These are phyloP conservation scores for Polydrusus pterygomalis DNA, from an alignment of 2,888 invertebrate genomes.

Conservation along the genomic window DNA sequence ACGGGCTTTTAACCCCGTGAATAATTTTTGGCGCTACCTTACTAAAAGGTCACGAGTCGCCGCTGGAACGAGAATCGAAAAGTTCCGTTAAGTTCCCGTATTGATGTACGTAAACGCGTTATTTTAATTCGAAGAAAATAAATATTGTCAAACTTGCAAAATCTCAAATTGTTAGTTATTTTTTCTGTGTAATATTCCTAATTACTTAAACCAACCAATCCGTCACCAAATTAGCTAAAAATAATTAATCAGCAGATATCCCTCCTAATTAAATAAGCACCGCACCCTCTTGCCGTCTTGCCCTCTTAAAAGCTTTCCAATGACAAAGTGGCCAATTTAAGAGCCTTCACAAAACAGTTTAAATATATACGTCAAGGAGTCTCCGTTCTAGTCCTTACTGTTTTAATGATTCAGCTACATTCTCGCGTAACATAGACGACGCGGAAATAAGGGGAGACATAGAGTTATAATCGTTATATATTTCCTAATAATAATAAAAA, in stretches of 20 bases:
- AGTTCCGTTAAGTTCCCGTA: too few species aligned
- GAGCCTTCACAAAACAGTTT: constrained; percentile 8
- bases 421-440: background rate
- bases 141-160: too few species aligned
- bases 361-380: constrained; percentile 2
- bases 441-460: background rate
- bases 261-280: constrained; percentile 11
- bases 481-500: too few species aligned
- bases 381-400: background rate
- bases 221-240: constrained; percentile 15
- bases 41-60: too few species aligned
- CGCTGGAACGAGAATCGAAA: too few species aligned
- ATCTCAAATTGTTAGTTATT: too few species aligned
- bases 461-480: background rate
- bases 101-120: too few species aligned
- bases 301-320: constrained; percentile 21
- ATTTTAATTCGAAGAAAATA: too few species aligned
- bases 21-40: too few species aligned
- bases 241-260: constrained; percentile 14
- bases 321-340: constrained; percentile 20
- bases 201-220: background rate
- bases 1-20: too few species aligned
- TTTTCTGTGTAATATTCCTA: background rate
- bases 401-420: constrained; percentile 7
- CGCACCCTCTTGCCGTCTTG: constrained; percentile 3